Conservation (phyloP, 2,113 vertebrate species). For the Saguinus imperator region DNA sequence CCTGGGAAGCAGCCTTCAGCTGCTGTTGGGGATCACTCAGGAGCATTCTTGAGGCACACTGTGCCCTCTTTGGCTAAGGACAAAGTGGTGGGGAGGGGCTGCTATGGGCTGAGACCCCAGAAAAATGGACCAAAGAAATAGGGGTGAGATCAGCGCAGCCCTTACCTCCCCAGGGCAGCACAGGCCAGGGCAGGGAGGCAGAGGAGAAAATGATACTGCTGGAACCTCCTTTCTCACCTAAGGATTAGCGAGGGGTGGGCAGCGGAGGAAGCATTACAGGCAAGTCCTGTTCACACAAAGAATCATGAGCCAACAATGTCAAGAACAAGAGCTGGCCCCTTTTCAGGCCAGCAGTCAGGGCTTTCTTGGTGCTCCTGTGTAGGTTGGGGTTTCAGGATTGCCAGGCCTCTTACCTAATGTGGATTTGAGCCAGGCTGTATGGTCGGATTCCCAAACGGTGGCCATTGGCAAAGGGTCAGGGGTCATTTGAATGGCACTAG, state of each 20-base stretch:
- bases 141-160: background rate
- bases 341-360: background rate
- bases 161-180: background rate
- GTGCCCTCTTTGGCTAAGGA: background rate
- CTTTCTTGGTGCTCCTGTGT: background rate
- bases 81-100: background rate
- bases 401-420: background rate
- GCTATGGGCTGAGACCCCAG: background rate
- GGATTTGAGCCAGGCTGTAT: background rate
- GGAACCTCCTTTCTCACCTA: background rate
- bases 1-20: background rate
- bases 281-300: background rate
- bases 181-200: background rate
- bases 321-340: background rate
- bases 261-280: background rate
- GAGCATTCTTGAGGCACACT: accelerated
- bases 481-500: too few species aligned
- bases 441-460: background rate
- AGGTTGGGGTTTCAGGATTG: background rate
- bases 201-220: background rate
- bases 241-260: background rate
- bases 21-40: background rate
- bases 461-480: background rate
- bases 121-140: background rate
- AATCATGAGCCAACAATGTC: background rate